Base-by-base conservation (phyloP, 2,888 invertebrate species). In the Diplazon laetatorius region DNA sequence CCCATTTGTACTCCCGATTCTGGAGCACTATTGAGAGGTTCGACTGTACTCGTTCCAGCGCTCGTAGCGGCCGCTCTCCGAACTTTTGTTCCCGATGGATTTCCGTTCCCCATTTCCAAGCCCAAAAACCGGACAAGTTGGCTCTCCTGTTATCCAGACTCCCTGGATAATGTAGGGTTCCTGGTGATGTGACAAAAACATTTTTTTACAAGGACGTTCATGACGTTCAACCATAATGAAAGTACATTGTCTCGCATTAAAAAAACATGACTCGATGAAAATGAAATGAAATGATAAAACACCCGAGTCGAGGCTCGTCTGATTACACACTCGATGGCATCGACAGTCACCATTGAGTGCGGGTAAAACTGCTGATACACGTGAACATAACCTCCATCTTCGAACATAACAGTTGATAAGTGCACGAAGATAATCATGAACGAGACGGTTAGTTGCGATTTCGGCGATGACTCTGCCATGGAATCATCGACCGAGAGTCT, bases 181-280 rank as follows among this genome's bases (percentile, higher is more conserved):
- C n/a, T n/a, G n/a, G n/a, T n/a, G n/a, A n/a, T n/a, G n/a, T n/a
- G n/a, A n/a, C n/a, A n/a, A n/a, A n/a, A n/a, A n/a, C n/a, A n/a
- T n/a, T n/a, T n/a, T n/a, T n/a, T n/a, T n/a, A n/a, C n/a, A n/a
- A n/a, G n/a, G n/a, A n/a, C n/a, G n/a, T n/a, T n/a, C n/a, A n/a
- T n/a, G n/a, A n/a, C n/a, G n/a, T n/a, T n/a, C n/a, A n/a, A n/a
- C n/a, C n/a, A n/a, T n/a, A n/a, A n/a, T n/a, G n/a, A 50, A 50
- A 50, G 48, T 48, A 65, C 59, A 86, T 87, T 86, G 87, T 84
- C 63, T 22, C 82, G 65, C 14, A 35, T 60, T 76, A 75, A 73
- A 70, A 71, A 83, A 87, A 86, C 86, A 85, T 88, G 88, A 88
- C 88, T 87, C 81, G 83, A 84, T 84, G 81, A 86, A 88, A 88